These are phyloP conservation scores for Synanthedon andrenaeformis DNA, from an alignment of 2,888 invertebrate genomes.

Conservation along the genomic window DNA sequence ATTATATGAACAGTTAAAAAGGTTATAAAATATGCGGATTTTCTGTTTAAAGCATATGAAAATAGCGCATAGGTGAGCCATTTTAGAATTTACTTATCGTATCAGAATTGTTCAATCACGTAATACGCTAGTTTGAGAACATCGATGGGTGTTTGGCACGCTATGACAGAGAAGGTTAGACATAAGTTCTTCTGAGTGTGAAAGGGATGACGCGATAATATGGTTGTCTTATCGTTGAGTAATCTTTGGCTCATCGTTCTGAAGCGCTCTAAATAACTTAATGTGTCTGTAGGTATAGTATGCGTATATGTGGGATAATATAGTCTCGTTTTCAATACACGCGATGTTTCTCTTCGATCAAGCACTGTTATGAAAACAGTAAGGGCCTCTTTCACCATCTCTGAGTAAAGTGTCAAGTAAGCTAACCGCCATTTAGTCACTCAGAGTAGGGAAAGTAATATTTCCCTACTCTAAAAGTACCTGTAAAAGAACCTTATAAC, in stretches of 20 bases:
- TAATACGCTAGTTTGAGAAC: conserved; percentile 15
- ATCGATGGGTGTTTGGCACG: conserved; percentile 37
- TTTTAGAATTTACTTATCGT: conserved; percentile 1
- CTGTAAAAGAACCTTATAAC: too few relatives aligned
- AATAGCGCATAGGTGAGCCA: background rate
- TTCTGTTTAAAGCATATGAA: background rate
- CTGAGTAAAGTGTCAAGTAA: too few relatives aligned
- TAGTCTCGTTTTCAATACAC: background rate
- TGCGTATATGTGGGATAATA: background rate
- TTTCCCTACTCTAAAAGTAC: too few relatives aligned
- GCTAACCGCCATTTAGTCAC: too few relatives aligned
- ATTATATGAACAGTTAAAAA: too few relatives aligned
- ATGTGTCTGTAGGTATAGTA: background rate
- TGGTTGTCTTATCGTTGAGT: conserved; percentile 21
- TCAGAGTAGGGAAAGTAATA: too few relatives aligned
- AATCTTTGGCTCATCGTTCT: conserved; percentile 13
- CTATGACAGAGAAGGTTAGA: conserved; percentile 20
- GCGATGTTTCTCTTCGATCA: background rate
- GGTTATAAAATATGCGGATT: too few relatives aligned
- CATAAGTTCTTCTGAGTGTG: conserved; percentile 5
- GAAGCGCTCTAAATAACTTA: conserved; percentile 4
- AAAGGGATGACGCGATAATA: conserved; percentile 20
- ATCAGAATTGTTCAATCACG: conserved; percentile 28
- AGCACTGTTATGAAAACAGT: too few relatives aligned
- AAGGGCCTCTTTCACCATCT: too few relatives aligned